A percentile compares a stretch with the other conserved stretches of the same genome.
These are phyloP conservation scores for Hypercompe scribonia DNA, from an alignment of 2,888 invertebrate genomes.

Conservation along the genomic window DNA sequence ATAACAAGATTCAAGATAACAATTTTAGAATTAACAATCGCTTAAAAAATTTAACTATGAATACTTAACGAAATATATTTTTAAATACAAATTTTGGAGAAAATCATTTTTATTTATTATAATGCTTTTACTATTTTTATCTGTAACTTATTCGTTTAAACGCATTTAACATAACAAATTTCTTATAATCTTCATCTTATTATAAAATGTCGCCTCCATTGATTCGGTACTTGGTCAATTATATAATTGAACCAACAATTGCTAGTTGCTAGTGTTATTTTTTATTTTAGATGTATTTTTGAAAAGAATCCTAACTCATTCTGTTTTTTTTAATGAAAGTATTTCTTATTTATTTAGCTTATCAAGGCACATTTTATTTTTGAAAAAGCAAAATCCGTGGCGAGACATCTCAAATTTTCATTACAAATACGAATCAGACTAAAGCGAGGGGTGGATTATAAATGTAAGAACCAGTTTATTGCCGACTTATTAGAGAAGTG, in stretches of 20 bases:
- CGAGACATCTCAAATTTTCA: slow-evolving; percentile 69
- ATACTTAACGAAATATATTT: no score
- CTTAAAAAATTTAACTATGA: no score
- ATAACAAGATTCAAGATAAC: no score
- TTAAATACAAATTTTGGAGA: no score
- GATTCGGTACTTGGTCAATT: no score
- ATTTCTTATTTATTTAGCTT: neutral
- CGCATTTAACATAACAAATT: neutral
- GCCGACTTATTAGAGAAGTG: slow-evolving; percentile 48
- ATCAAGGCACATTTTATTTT: slow-evolving; percentile 49
- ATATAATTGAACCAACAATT: neutral
- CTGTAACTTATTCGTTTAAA: neutral
- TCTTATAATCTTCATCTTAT: no score
- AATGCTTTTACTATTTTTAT: no score
- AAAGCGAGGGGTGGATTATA: slow-evolving; percentile 60
- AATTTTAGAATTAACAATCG: no score
- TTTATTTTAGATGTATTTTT: neutral
- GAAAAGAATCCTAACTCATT: no score
- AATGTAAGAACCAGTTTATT: slow-evolving; percentile 62
- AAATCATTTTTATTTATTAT: neutral
- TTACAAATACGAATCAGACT: slow-evolving; percentile 38
- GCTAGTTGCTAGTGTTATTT: neutral
- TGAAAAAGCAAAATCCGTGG: slow-evolving; percentile 64
- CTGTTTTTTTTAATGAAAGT: neutral
- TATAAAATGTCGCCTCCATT: no score